Conservation (phyloP, 2,113 vertebrate species). For the Crotalus horridus region DNA sequence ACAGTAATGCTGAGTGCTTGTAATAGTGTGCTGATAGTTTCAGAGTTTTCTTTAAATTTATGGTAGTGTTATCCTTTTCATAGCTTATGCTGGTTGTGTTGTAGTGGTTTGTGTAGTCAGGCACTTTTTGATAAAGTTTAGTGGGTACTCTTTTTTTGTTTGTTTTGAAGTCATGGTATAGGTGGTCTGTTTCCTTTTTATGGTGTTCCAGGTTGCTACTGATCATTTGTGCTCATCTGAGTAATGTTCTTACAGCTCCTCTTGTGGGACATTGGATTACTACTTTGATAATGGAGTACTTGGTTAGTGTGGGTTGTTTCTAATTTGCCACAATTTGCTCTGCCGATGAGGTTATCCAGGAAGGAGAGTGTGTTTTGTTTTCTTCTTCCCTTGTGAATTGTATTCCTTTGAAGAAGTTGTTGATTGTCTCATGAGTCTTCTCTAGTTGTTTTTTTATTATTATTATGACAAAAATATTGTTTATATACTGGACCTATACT, state of each 20-base stretch:
- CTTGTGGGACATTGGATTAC: not conserved
- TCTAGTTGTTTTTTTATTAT: not conserved
- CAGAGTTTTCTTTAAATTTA: no score
- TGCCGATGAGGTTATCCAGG: not conserved
- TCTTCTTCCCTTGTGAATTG: not conserved
- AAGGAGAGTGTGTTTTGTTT: not conserved
- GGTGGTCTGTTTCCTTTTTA: no score
- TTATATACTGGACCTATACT: not conserved
- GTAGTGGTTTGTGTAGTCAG: no score
- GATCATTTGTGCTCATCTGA: no score
- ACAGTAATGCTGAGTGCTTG: no score
- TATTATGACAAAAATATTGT: not conserved
- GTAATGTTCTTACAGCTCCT: no score
- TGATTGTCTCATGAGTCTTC: not conserved
- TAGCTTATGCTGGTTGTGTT: no score
- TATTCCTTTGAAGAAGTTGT: not conserved
- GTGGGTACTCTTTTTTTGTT: no score
- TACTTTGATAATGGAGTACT: not conserved
- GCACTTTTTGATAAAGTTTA: no score
- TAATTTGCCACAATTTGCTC: not conserved
- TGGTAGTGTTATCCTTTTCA: no score
- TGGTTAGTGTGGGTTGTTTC: not conserved
- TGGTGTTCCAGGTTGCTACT: not conserved
- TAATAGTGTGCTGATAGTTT: no score
- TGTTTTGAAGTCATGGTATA: no score